Conservation (phyloP, 2,888 invertebrate species). For the Cacoxenus indagator region DNA sequence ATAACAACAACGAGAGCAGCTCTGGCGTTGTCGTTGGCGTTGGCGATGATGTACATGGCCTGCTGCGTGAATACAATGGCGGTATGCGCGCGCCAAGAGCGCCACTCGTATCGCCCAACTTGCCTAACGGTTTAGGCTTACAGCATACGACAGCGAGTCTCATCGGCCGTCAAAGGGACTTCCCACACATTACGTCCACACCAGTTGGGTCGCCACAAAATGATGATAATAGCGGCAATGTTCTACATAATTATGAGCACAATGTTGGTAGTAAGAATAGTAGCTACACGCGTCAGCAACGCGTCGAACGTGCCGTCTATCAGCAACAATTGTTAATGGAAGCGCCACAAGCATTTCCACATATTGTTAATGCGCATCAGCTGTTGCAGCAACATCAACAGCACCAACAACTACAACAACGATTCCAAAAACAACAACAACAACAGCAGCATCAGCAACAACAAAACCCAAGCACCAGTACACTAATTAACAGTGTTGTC, state of each 20-base stretch:
- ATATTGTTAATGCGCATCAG: conserved; percentile 55
- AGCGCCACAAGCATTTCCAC: conserved; percentile 48
- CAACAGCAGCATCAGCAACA: conserved; percentile 49
- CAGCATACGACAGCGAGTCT: conserved; percentile 36
- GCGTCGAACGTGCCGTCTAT: too few relatives aligned
- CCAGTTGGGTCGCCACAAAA: conserved; percentile 24
- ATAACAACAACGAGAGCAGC: too few relatives aligned
- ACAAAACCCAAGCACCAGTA: too few relatives aligned
- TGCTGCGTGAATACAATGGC: conserved; percentile 51
- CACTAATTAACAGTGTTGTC: too few relatives aligned
- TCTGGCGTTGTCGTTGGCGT: neutral
- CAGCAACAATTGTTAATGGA: neutral
- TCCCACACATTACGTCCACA: conserved; percentile 25
- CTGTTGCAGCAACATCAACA: conserved; percentile 53
- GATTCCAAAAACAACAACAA: conserved; percentile 46
- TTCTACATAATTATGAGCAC: too few relatives aligned
- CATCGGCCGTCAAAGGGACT: conserved; percentile 38
- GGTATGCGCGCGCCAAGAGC: conserved; percentile 38
- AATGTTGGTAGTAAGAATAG: too few relatives aligned
- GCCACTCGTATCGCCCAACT: conserved; percentile 35
- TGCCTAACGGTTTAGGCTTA: conserved; percentile 31
- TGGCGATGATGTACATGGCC: conserved; percentile 55
- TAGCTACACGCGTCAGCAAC: neutral
- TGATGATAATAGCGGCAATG: conserved; percentile 6
- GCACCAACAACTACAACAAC: conserved; percentile 9